phyloP scores from a whole-genome alignment of 2,797 vertebrate genomes.

The Buceros bicornis region DNA sequence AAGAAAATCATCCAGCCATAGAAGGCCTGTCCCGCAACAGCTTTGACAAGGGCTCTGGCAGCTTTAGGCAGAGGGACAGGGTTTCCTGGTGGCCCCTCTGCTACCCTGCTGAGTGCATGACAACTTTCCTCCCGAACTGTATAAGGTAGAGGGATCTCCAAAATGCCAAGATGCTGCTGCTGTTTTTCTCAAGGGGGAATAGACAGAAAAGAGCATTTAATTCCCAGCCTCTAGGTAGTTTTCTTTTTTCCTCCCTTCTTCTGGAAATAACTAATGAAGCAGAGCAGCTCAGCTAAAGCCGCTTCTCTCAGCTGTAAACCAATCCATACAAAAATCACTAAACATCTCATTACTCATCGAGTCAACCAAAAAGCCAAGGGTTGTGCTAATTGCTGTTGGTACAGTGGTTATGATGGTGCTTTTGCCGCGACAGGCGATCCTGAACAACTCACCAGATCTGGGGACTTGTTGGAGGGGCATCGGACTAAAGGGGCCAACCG shows the following conservation, averaged over 20 bases:
- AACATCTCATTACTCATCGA: not conserved
- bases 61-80: not conserved
- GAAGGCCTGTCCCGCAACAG: not conserved
- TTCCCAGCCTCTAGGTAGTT: not conserved
- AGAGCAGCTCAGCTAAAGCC: not conserved
- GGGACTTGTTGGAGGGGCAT: not conserved
- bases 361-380: not conserved
- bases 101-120: not conserved
- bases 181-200: not conserved
- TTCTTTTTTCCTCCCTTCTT: not conserved
- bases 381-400: not conserved
- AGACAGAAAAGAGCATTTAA: not conserved
- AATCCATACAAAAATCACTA: not conserved
- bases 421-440: not conserved
- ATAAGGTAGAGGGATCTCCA: not conserved
- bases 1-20: not conserved
- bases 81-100: not conserved
- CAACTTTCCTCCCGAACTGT: not conserved
- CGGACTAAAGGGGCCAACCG: not conserved
- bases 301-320: not conserved
- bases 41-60: not conserved
- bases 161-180: not conserved
- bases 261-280: too few relatives aligned
- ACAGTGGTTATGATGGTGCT: fast-evolving
- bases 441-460: not conserved